A percentile compares a stretch with the other conserved stretches of the same genome.
Conservation (phyloP, 2,113 vertebrate genomes). For the Morphnarchus princeps region DNA sequence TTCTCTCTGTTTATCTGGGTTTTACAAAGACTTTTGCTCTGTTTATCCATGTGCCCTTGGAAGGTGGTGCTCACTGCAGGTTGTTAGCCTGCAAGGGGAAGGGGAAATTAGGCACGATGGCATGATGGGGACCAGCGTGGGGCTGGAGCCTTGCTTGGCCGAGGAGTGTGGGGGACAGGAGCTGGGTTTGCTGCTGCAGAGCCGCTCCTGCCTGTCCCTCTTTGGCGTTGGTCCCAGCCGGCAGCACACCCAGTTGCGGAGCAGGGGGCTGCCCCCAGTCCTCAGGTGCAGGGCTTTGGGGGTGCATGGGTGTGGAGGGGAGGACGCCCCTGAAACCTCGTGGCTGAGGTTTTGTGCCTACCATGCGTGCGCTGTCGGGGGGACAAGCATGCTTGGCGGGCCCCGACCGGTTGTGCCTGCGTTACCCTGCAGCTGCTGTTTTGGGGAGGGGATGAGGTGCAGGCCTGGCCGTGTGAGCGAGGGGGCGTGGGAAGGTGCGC, state of each 20-base stretch:
- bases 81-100: not conserved
- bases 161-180: accelerated
- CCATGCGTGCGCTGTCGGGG: accelerated
- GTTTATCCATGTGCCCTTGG: not conserved
- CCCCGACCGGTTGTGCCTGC: not conserved
- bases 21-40: not conserved
- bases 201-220: not conserved
- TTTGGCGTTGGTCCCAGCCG: not conserved
- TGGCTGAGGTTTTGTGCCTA: not conserved
- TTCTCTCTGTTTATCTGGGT: not conserved
- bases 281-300: not conserved
- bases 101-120: not conserved
- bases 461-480: not conserved
- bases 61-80: not conserved
- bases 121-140: not conserved
- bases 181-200: not conserved
- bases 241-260: not conserved
- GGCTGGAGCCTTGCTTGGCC: not conserved
- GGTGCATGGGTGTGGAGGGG: accelerated
- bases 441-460: not conserved
- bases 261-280: not conserved
- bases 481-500: not conserved
- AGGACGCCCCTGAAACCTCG: not conserved
- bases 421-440: not conserved
- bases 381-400: not conserved